Evolutionary conservation across 1,140 invertebrate genomes (phyloP).

Genomic region (Panagrolaimus sp.): DNA sequence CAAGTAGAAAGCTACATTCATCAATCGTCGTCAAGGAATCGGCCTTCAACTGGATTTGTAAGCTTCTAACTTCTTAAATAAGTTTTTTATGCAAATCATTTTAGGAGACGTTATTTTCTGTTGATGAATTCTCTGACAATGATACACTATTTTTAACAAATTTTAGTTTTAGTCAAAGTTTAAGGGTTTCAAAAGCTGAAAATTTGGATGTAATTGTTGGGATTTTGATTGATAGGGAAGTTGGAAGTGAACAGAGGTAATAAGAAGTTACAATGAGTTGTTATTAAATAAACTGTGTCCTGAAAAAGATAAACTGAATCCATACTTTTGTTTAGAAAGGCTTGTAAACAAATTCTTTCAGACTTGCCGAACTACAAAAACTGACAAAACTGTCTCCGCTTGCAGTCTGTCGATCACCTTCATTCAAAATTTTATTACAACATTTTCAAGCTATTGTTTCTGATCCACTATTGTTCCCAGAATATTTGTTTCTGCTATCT

Average conservation of each 20-base stretch:
- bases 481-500: too few relatives aligned
- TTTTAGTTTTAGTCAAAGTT: slow-evolving; percentile 6
- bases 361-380: neutral
- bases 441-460: too few relatives aligned
- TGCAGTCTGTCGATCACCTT: neutral
- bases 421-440: neutral
- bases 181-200: neutral
- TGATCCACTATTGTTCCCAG: too few relatives aligned
- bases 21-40: neutral
- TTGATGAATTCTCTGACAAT: slow-evolving; percentile 2
- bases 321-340: neutral
- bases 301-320: too few relatives aligned
- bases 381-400: neutral
- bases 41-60: neutral
- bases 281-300: neutral
- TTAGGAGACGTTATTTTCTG: slow-evolving; percentile 1
- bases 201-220: neutral
- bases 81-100: neutral
- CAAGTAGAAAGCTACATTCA: neutral
- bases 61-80: too few relatives aligned
- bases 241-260: neutral
- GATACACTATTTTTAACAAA: neutral
- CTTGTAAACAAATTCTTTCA: neutral
- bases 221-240: neutral
- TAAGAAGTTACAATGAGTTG: neutral